phyloP scores from a whole-genome alignment of 2,113 vertebrate genomes.

The Condylura cristata region DNA sequence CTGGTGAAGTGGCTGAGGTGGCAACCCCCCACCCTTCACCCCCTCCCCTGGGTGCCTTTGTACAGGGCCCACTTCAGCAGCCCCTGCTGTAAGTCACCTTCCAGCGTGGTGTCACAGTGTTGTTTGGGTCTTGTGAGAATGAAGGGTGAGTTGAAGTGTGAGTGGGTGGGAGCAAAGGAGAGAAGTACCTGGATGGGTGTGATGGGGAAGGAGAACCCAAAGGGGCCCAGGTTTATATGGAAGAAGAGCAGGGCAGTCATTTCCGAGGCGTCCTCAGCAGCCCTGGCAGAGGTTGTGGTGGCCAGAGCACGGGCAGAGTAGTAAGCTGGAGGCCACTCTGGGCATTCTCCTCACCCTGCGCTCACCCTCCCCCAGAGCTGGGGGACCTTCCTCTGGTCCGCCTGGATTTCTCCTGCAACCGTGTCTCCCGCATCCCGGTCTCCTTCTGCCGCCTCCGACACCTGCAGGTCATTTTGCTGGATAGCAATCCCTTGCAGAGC shows the following conservation, averaged over 20 bases:
- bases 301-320: background rate
- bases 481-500: constrained; percentile 93
- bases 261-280: background rate
- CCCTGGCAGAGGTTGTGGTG: background rate
- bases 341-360: constrained; percentile 49
- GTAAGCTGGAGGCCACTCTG: background rate
- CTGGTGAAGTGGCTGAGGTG: background rate
- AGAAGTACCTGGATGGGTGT: background rate
- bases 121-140: constrained; percentile 4
- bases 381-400: constrained; percentile 92
- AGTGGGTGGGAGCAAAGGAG: background rate
- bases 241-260: background rate
- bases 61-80: background rate
- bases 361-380: constrained; percentile 86
- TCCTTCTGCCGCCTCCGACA: constrained; percentile 93
- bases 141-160: background rate
- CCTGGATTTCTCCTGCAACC: constrained; percentile 95
- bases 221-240: background rate
- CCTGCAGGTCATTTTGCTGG: constrained; percentile 91
- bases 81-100: background rate
- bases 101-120: background rate
- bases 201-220: background rate
- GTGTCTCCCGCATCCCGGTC: constrained; percentile 89
- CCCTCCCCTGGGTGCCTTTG: background rate
- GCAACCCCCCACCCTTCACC: background rate